Evolutionary conservation across 2,888 invertebrate genomes (phyloP).

Genomic region (Diachrysia chrysitis): DNA sequence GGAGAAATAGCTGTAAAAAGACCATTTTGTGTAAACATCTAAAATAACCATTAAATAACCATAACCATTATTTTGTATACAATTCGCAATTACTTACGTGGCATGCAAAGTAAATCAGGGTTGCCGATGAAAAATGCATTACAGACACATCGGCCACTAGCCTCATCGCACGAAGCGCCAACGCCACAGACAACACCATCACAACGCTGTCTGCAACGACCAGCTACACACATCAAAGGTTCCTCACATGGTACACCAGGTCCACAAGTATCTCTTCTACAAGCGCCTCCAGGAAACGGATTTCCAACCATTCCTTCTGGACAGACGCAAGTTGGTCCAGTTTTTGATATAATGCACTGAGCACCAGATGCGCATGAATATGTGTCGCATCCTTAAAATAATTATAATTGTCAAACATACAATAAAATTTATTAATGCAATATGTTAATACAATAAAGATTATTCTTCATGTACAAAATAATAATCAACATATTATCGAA

Average conservation of each 20-base stretch:
- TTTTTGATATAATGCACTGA: conserved; percentile 94
- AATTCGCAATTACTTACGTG: conserved; percentile 90
- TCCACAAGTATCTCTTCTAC: conserved; percentile 95
- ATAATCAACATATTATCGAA: neutral
- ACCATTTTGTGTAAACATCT: conserved; percentile 20
- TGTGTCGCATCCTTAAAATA: conserved; percentile 91
- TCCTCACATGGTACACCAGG: conserved; percentile 93
- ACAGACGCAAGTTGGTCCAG: conserved; percentile 96
- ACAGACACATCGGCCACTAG: conserved; percentile 95
- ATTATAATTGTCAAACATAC: conserved; percentile 5
- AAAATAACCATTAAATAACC: conserved; percentile 6
- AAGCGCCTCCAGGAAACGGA: conserved; percentile 97
- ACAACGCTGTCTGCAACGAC: conserved; percentile 96
- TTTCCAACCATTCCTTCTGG: conserved; percentile 96
- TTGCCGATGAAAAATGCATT: conserved; percentile 96
- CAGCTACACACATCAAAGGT: conserved; percentile 95
- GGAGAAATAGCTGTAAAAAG: conserved; percentile 91
- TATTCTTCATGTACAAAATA: conserved; percentile 9
- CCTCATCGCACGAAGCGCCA: conserved; percentile 95
- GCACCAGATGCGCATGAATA: conserved; percentile 95
- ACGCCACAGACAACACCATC: conserved; percentile 96
- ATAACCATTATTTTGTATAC: conserved; percentile 1
- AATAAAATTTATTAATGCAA: too few species aligned
- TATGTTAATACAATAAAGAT: too few species aligned
- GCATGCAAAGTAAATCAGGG: conserved; percentile 96